Conservation (phyloP, 2,888 invertebrate species). For the Glyphotaelius pellucidus region DNA sequence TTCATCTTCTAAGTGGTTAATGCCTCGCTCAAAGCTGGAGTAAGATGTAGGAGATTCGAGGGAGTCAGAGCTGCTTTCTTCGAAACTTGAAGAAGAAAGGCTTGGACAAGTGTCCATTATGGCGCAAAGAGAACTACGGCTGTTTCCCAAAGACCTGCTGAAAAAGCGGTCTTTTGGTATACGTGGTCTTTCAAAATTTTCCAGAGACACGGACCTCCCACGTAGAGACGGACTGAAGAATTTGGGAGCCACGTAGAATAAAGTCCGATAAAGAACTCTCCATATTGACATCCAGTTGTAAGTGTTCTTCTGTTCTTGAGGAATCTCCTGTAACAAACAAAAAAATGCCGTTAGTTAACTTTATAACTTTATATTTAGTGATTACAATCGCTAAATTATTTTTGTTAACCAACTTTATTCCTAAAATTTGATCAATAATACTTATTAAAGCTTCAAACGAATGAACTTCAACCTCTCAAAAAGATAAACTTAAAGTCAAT, state of each 20-base stretch:
- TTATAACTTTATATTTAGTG: background rate
- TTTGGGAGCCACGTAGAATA: conserved; percentile 63
- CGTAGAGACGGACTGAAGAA: conserved; percentile 50
- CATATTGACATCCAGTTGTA: conserved; percentile 60
- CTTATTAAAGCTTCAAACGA: too few species aligned
- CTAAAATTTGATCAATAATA: too few species aligned
- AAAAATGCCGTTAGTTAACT: background rate
- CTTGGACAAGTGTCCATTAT: conserved; percentile 14
- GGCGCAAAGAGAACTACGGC: conserved; percentile 45
- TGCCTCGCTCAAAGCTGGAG: conserved; percentile 59
- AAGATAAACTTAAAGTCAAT: too few species aligned
- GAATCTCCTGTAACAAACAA: conserved; percentile 61
- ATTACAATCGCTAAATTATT: too few species aligned
- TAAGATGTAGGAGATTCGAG: conserved; percentile 46
- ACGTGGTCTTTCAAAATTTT: conserved; percentile 53
- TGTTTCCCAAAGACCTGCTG: conserved; percentile 58
- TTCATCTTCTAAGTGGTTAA: conserved; percentile 1
- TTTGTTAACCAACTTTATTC: too few species aligned
- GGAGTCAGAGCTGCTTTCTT: conserved; percentile 27
- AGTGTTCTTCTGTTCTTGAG: conserved; percentile 48
- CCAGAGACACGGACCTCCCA: conserved; percentile 54
- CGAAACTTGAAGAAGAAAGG: conserved; percentile 6
- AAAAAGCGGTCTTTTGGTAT: background rate
- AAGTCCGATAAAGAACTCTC: conserved; percentile 58
- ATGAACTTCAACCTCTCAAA: too few species aligned